These are phyloP conservation scores for Drosophila saltans DNA, from an alignment of 1,140 invertebrate species.

Conservation along the genomic window DNA sequence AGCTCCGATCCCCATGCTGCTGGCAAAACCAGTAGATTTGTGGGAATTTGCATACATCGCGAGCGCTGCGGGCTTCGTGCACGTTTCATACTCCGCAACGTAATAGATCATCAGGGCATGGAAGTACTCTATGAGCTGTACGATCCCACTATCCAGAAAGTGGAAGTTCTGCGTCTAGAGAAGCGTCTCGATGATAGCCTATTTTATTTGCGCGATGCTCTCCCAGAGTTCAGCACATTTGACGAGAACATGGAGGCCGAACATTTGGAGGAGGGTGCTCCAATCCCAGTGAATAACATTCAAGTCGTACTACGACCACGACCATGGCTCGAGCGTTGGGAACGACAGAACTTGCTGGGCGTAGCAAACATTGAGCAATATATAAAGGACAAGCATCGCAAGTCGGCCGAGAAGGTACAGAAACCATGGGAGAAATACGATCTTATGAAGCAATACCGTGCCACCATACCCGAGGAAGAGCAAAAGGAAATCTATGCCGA, in stretches of 20 bases:
- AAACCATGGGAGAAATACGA: constrained; percentile 96
- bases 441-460: constrained; percentile 95
- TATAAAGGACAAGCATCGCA: constrained; percentile 86
- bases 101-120: constrained; percentile 95
- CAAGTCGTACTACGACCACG: constrained; percentile 93
- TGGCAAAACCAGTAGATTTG: constrained; percentile 94
- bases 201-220: constrained; percentile 96
- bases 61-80: constrained; percentile 91
- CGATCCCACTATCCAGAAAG: constrained; percentile 94
- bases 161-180: constrained; percentile 96
- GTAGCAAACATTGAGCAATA: constrained; percentile 87
- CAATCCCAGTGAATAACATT: constrained; percentile 93
- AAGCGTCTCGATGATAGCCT: constrained; percentile 96
- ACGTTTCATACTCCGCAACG: constrained; percentile 95
- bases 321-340: constrained; percentile 95
- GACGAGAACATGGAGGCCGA: constrained; percentile 96
- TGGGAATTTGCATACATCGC: constrained; percentile 97
- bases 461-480: constrained; percentile 93
- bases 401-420: constrained; percentile 85
- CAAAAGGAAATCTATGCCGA: constrained; percentile 93
- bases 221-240: constrained; percentile 96
- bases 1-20: constrained; percentile 94
- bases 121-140: constrained; percentile 93
- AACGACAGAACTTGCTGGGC: constrained; percentile 91
- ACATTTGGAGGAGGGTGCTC: constrained; percentile 88